Evolutionary conservation across 2,888 invertebrate genomes (phyloP), one percentile per base, ranked within the genome.

Genomic region (Apeira syringaria): DNA sequence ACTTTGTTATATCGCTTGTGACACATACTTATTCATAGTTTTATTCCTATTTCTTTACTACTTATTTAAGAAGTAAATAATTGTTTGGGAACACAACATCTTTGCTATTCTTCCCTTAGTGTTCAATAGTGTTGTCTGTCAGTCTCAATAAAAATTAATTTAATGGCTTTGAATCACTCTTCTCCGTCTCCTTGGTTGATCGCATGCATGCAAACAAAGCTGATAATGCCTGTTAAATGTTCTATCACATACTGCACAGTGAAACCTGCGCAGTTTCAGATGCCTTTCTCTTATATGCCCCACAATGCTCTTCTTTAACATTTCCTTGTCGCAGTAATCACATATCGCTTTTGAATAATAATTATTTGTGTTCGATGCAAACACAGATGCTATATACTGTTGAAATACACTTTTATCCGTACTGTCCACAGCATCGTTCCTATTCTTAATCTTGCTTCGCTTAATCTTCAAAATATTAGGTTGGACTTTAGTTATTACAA

Each of bases 251-350:
- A 43, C 46, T 0, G 56, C 42, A 36, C 85, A 85, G 1, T 61
- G 58, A 49, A 77, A 84, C 13, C 63, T 69, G n/a, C 64, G 59
- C 3, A 80, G n/a, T 7, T 72, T 71, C 9, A 78, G 58, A 59
- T 86, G 85, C 0, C 64, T 48, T 28, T 86, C 85, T 8, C 74
- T 53, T 1, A 86, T 85, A 35, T 87, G 86, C 0, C 61, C 50
- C 1, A 60, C 46, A 0, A 85, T 47, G 50, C 85, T 85, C 13
- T 87, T 87, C 34, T 86, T 87, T 3, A 82, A 10, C 85, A 86
- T 83, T 31, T 78, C 77, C 18, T 82, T 85, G 0, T 79, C 71
- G 9, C 85, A 86, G 50, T 83, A 83, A 55, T 85, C 78, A 35
- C 85, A 86, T 0, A 73, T 56, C 0, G 76, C 85, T 56, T 72